These are phyloP conservation scores for Macroteleia sp. DNA, from an alignment of 2,888 invertebrate species.

Conservation along the genomic window DNA sequence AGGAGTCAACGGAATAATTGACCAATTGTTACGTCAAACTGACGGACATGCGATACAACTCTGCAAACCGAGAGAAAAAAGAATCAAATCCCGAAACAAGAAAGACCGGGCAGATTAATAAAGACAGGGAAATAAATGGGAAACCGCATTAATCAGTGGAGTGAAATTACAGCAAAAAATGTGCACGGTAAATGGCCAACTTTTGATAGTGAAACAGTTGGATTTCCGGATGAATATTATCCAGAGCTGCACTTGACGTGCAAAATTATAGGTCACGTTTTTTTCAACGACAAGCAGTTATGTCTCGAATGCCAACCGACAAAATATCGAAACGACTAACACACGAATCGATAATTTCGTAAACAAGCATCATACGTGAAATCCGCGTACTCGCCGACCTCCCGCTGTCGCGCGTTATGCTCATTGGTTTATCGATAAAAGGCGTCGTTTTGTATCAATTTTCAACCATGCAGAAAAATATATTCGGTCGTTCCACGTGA, in stretches of 20 bases:
- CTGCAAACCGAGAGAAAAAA: background rate
- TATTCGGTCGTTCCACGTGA: slow-evolving; percentile 8
- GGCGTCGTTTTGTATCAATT: slow-evolving; percentile 42
- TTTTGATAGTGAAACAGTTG: slow-evolving; percentile 33
- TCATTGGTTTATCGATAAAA: slow-evolving; percentile 23
- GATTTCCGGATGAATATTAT: slow-evolving; percentile 49
- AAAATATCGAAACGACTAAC: slow-evolving; percentile 22
- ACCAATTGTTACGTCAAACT: slow-evolving; percentile 17
- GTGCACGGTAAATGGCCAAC: slow-evolving; percentile 12
- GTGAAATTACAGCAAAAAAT: slow-evolving; percentile 28
- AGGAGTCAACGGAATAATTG: slow-evolving; percentile 23
- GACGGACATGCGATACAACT: slow-evolving; percentile 12
- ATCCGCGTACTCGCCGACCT: background rate
- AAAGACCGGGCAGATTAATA: background rate
- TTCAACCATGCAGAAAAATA: slow-evolving; percentile 9
- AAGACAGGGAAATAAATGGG: background rate
- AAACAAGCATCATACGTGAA: slow-evolving; percentile 24
- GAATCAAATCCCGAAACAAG: background rate
- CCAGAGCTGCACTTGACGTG: slow-evolving; percentile 44
- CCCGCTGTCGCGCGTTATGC: background rate
- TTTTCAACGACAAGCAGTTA: slow-evolving; percentile 42
- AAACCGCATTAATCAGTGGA: slow-evolving; percentile 14
- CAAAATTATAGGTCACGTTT: slow-evolving; percentile 56
- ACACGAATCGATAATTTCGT: slow-evolving; percentile 42
- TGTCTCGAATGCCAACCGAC: slow-evolving; percentile 18